Evolutionary conservation across 2,888 invertebrate genomes (phyloP), one percentile per base, ranked within the genome.

Genomic region (Tipula confusa): DNA sequence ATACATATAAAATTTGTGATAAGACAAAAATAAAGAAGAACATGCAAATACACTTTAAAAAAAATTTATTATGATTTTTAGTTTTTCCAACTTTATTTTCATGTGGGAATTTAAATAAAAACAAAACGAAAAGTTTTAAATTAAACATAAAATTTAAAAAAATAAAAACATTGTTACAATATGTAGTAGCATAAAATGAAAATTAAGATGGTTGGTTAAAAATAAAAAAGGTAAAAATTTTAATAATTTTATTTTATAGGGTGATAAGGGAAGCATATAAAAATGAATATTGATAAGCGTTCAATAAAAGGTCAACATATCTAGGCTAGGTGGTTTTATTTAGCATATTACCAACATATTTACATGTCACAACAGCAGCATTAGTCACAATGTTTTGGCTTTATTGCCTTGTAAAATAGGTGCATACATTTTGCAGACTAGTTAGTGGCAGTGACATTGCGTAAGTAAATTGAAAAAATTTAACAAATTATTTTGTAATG

Each of bases 121-220:
- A 64, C 24, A 64, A 64, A 43, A n/a, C n/a, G n/a, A n/a, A 43
- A 64, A 64, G 64, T 64, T 64, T 64, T 64, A 64, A 64, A 64
- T 64, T 64, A 64, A 64, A 64, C 64, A 64, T 64, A 64, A 64
- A 64, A 64, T 64, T 64, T 64, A 64, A 64, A 24, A n/a, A n/a
- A 64, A 64, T 64, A 11, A 64, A 64, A 64, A 64, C 64, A 64
- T 64, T 24, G 64, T 64, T 2, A 1, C 24, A 64, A 9, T 24
- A 64, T 38, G 38, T 9, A 38, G 6, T 38, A 5, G 38, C 3
- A 38, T 38, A 31, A 24, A 24, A 64, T 64, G 1, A 48, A 38
- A 18, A 48, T 18, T 18, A 4, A 6, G 6, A 64, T 64, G 24
- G 24, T 64, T 64, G 1, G 64, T 24, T 24, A 18, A 24, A 24